These are phyloP conservation scores for Serilophus lunatus DNA, from an alignment of 2,113 vertebrate genomes.

Conservation along the genomic window DNA sequence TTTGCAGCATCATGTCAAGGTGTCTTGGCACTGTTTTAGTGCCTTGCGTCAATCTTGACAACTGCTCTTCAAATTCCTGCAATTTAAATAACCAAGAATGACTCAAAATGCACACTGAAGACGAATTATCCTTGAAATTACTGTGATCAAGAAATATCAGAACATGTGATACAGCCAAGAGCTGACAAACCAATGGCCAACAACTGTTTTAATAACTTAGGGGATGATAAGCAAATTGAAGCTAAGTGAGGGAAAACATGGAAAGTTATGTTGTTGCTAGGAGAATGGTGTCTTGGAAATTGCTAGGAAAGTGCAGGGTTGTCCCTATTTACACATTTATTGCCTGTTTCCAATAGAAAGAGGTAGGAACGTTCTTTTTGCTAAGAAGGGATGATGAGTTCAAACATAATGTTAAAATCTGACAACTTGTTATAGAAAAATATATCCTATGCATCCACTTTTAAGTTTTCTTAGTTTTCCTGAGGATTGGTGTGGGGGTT, in stretches of 20 bases:
- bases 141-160: background rate
- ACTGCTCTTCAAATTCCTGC: background rate
- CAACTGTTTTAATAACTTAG: background rate
- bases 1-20: background rate
- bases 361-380: background rate
- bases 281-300: background rate
- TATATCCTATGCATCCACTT: background rate
- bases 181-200: background rate
- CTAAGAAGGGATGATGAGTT: background rate
- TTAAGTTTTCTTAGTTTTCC: background rate
- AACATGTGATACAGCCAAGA: background rate
- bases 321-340: background rate
- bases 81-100: background rate
- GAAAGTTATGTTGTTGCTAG: background rate
- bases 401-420: background rate
- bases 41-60: background rate
- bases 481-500: accelerated
- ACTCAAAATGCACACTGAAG: background rate
- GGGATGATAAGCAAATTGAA: background rate
- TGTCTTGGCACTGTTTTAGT: background rate
- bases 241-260: background rate
- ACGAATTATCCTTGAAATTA: background rate
- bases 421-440: background rate
- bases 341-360: background rate
- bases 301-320: background rate